phyloP scores from a whole-genome alignment of 2,797 vertebrate species.

The Eidolon dupreanum region DNA sequence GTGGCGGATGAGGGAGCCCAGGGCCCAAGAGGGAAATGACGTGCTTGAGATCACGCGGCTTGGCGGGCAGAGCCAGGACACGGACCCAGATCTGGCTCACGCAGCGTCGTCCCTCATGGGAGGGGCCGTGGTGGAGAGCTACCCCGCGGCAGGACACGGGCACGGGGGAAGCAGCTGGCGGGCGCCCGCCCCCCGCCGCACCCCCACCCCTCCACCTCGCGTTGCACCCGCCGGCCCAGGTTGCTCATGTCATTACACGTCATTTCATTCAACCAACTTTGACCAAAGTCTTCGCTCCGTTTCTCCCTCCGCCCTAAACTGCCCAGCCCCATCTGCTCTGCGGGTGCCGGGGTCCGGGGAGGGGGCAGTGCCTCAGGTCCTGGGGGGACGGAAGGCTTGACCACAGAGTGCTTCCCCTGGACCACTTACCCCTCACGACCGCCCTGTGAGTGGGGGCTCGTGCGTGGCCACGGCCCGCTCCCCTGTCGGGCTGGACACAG shows the following conservation, averaged over 20 bases:
- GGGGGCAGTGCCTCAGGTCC: background rate
- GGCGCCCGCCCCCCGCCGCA: accelerated
- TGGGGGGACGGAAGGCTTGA: background rate
- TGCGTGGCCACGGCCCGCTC: background rate
- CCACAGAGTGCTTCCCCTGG: background rate
- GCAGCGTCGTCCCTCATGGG: background rate
- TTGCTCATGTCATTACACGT: no score
- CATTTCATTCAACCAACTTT: background rate
- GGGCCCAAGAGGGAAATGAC: background rate
- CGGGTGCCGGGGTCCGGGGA: no score
- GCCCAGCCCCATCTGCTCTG: background rate
- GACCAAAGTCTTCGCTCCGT: no score
- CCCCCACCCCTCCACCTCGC: no score
- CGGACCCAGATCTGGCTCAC: no score
- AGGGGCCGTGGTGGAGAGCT: background rate
- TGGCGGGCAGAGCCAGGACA: background rate
- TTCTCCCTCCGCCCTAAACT: background rate
- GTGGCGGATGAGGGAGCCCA: background rate
- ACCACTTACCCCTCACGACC: background rate
- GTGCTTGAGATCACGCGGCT: background rate
- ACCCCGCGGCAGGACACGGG: accelerated
- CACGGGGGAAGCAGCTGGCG: accelerated
- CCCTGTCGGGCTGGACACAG: no score
- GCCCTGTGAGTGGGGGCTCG: background rate
- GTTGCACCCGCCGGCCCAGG: accelerated